A percentile compares a stretch with the other conserved stretches of the same genome.
Conservation (phyloP, 2,888 invertebrate genomes). For the Nymphalis polychloros region DNA sequence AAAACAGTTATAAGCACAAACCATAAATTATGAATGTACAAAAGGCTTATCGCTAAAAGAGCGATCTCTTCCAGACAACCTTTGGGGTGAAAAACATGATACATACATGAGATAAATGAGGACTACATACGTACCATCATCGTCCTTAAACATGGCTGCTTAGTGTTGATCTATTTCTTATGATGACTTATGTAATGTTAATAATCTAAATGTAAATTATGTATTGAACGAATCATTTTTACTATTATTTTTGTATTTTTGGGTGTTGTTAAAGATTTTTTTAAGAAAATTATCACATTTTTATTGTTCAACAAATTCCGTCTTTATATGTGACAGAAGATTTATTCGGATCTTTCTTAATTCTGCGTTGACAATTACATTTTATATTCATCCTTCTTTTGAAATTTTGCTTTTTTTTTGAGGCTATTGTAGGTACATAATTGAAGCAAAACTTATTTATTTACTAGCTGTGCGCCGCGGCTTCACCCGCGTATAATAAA, state of each 20-base stretch:
- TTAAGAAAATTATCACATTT: neutral
- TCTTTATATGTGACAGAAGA: neutral
- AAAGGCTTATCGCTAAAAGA: too few species aligned
- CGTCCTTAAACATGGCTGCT: conserved; percentile 34
- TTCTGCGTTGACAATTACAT: neutral
- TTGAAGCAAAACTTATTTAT: too few species aligned
- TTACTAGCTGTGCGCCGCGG: too few species aligned
- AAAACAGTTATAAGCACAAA: too few species aligned
- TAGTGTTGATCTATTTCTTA: neutral
- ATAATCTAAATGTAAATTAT: neutral
- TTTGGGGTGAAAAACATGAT: too few species aligned
- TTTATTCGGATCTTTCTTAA: neutral
- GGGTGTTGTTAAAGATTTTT: neutral
- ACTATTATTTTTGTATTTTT: neutral
- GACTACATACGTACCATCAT: conserved; percentile 31
- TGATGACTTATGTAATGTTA: neutral
- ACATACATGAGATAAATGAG: too few species aligned
- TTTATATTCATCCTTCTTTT: neutral
- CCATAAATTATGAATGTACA: too few species aligned
- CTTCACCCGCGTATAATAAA: too few species aligned
- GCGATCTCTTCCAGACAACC: too few species aligned
- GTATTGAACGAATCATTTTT: neutral
- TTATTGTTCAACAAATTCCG: neutral
- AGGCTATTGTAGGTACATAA: too few species aligned
- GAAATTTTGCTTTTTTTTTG: too few species aligned